Base-by-base conservation (phyloP, 1,140 invertebrate species). In the Bombus difficillimus region DNA sequence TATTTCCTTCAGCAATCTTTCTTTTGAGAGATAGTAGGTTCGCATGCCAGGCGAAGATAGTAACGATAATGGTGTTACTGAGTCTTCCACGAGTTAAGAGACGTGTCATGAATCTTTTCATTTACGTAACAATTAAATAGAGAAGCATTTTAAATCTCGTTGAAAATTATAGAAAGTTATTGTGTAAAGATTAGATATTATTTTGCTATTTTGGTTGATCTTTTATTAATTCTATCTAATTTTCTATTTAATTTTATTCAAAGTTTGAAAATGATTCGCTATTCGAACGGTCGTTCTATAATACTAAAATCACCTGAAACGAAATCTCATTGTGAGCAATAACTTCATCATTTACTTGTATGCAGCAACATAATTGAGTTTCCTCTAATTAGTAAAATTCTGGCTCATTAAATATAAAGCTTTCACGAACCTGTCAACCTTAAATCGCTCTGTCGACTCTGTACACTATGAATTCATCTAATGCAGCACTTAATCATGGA, bases 1-100 rank as follows among this genome's bases (percentile, higher is more conserved):
- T 62, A 77, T 77, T 77, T 78, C 74, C 64, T 76, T 32, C 0
- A 41, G 73, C n/a, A 43, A 64, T 32, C 28, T 43, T 6, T n/a
- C 64, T 69, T 53, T 69, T 28, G 37, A 64, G 57, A 41, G 25
- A 41, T 37, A 15, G 13, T 25, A 15, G 57, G 9, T 37, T 68
- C 62, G 62, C 22, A 68, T 68, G 3, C n/a, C 34, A 41, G 28
- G 1, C 13, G 15, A 74, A 62, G 32, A 74, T 74, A 2, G n/a
- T 18, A n/a, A 57, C 15, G 18, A 41, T 59, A 53, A 53, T 47
- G 12, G 18, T 12, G 28, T 81, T 41, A 72, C 22, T 18, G 34
- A n/a, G 28, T 53, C 12, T 34, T 13, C 3, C 39, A 5, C 37
- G 5, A 39, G 34, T 25, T 6, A 13, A 3, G 18, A 53, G 18